phyloP scores from a whole-genome alignment of 2,888 invertebrate species.

The Xylocampa areola region DNA sequence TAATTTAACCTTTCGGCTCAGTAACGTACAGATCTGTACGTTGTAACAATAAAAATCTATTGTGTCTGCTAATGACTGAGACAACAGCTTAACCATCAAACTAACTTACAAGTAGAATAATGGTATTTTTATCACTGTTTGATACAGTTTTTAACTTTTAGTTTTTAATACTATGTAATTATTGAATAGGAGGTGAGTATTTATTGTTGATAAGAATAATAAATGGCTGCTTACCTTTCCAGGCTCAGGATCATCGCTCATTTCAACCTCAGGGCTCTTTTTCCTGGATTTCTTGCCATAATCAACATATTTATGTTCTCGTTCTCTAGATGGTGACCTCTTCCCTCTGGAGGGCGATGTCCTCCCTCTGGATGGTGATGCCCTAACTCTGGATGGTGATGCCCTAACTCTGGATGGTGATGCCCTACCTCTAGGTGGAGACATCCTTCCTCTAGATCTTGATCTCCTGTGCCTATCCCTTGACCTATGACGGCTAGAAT shows the following conservation, averaged over 20 bases:
- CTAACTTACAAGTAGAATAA: too few species aligned
- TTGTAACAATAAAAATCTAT: too few species aligned
- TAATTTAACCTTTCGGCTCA: too few species aligned
- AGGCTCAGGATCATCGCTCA: conserved; percentile 93
- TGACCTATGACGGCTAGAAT: conserved; percentile 43
- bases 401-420: conserved; percentile 69
- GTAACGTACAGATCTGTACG: too few species aligned
- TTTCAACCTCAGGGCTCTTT: conserved; percentile 86
- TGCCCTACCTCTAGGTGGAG: conserved; percentile 66
- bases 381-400: conserved; percentile 67
- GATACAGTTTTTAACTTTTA: too few species aligned
- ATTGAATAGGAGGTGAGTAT: too few species aligned
- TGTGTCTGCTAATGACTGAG: too few species aligned
- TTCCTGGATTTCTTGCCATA: conserved; percentile 75
- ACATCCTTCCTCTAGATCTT: conserved; percentile 65
- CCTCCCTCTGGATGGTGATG: conserved; percentile 68
- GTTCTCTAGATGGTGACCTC: conserved; percentile 70
- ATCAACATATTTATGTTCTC: conserved; percentile 67
- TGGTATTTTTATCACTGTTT: too few species aligned
- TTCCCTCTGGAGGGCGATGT: conserved; percentile 62
- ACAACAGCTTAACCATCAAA: too few species aligned
- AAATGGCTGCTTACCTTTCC: conserved; percentile 90
- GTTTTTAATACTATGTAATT: too few species aligned
- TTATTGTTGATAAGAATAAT: too few species aligned
- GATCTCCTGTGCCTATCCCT: conserved; percentile 62